phyloP scores from a whole-genome alignment of 2,797 vertebrate species.

The Simalia tracyae region DNA sequence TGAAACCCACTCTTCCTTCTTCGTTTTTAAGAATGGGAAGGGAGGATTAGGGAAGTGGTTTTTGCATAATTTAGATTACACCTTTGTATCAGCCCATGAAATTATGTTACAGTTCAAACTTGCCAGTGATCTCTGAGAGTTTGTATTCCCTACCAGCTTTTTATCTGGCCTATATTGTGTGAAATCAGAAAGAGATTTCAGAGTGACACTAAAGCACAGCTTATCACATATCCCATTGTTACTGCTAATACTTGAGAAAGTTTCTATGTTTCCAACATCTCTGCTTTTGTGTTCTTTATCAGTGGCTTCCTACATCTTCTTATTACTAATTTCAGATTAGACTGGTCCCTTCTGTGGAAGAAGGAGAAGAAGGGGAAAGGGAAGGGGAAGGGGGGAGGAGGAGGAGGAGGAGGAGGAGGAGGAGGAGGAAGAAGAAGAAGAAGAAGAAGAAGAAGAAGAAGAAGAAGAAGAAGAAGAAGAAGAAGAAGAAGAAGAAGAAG shows the following conservation, averaged over 20 bases:
- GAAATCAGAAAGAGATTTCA: conserved; percentile 29
- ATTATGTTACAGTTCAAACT: neutral
- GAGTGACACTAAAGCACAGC: conserved; percentile 10
- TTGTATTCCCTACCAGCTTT: neutral
- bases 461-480: too few relatives aligned
- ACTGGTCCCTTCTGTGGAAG: conserved; percentile 7
- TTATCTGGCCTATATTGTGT: neutral
- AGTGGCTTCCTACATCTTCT: neutral
- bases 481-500: too few relatives aligned
- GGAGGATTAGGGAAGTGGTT: neutral
- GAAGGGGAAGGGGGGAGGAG: too few relatives aligned
- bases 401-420: neutral
- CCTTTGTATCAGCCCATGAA: neutral
- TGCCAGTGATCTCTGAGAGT: neutral
- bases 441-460: too few relatives aligned
- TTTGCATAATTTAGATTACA: neutral
- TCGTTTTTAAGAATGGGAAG: neutral
- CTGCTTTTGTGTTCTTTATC: neutral
- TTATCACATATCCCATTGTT: conserved; percentile 14
- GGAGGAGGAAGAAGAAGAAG: too few relatives aligned
- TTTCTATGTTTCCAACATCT: conserved; percentile 23
- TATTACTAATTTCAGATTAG: conserved; percentile 18
- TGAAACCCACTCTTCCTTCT: neutral
- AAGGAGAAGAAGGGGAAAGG: neutral
- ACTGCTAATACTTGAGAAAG: neutral